Base-by-base conservation (phyloP, 2,888 invertebrate genomes). In the Drosophila pseudotakahashii region DNA sequence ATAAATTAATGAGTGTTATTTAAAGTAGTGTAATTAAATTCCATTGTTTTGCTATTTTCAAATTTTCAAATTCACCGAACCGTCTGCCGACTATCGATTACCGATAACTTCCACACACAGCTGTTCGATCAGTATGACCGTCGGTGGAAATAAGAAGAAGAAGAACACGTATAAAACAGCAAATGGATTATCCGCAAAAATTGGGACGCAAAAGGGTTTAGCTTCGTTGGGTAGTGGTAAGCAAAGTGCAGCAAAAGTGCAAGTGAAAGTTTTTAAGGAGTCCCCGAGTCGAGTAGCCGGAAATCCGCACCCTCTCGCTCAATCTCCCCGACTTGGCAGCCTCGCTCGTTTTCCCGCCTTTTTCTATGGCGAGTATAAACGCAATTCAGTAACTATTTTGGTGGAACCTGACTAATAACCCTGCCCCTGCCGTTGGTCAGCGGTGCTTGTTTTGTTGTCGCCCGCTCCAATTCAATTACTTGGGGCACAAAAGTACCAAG, bases 311-410 rank as follows among this genome's bases (percentile, higher is more conserved):
- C 11, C 10, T 10, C 30, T 6, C 45, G 26, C 26, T 6, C 26
- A 5, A 26, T 26, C 26, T 26, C 26, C 26, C 10, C 45, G 5
- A 36, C 55, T 30, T 48, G 58, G 48, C 64, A 62, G 51, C 62
- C 47, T 34, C 60, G 59, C 60, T 2, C 41, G 62, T 51, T 72
- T 72, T 73, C 72, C 72, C 72, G 72, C 72, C 73, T 73, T 73
- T 72, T 73, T 72, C 62, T 52, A 61, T 61, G 71, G 50, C 39
- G 16, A 55, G 10, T 11, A 11, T 37, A 6, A 6, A 10, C 4
- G 4, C 6, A 23, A 42, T 11, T 11, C 23, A 42, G 10, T 42
- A 1, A 2, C 11, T 11, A 19, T 42, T 6, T 19, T 13, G 19
- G 19, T 42, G 6, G 11, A 19, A 11, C 6, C 23, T 0, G 19